phyloP scores from a whole-genome alignment of 37 sponge, comb jelly and placozoan species.

The Agelas oroides region DNA sequence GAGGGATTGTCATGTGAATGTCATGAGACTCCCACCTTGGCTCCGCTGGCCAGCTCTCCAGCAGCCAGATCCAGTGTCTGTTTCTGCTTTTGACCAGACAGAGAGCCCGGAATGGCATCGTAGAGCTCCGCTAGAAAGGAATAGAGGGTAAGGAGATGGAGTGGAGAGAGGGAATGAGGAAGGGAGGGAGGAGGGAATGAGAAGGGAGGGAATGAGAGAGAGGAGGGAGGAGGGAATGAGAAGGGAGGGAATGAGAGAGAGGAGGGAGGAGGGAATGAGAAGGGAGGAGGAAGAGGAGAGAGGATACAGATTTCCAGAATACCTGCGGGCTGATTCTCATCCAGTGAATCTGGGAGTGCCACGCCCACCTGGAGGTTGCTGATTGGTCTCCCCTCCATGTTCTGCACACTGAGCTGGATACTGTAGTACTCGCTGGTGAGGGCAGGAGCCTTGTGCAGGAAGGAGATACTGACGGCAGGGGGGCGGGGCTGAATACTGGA shows the following conservation, averaged over 20 bases:
- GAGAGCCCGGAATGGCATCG: constrained; percentile 4
- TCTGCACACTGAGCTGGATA: constrained; percentile 13
- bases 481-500: constrained; percentile 38
- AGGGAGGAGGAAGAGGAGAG: background rate
- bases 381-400: constrained; percentile 31
- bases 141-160: background rate
- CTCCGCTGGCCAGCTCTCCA: background rate
- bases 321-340: constrained; percentile 23
- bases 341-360: constrained; percentile 33
- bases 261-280: background rate
- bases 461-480: background rate
- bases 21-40: background rate
- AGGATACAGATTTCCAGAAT: no score
- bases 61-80: constrained; percentile 14
- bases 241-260: background rate
- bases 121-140: constrained; percentile 26
- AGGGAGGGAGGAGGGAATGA: no score
- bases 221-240: background rate
- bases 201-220: background rate
- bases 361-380: constrained; percentile 13
- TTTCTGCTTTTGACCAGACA: background rate
- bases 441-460: constrained; percentile 30
- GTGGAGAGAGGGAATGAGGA: background rate
- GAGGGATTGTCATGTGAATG: no score
- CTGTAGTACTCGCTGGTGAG: constrained; percentile 53